phyloP scores from a whole-genome alignment of 1,140 invertebrate species.

The Diprion similis region DNA sequence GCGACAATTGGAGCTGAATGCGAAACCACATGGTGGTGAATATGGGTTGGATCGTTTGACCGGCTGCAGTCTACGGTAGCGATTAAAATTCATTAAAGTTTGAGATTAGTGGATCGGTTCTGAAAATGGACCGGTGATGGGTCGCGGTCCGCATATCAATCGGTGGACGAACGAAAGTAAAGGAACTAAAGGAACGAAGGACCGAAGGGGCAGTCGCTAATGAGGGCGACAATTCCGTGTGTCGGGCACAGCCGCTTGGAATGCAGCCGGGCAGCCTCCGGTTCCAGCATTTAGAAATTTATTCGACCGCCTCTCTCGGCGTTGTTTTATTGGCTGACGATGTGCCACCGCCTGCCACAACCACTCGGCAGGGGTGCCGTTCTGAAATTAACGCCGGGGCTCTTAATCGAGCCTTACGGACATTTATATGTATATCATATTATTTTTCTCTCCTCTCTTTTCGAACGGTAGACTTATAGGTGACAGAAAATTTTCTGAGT shows the following conservation, averaged over 20 bases:
- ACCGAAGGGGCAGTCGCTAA: slow-evolving; percentile 40
- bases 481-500: too few species aligned
- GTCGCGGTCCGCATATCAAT: slow-evolving; percentile 47
- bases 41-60: background rate
- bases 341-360: slow-evolving; percentile 7
- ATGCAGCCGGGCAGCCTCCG: slow-evolving; percentile 40
- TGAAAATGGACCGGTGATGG: slow-evolving; percentile 43
- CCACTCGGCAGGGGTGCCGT: slow-evolving; percentile 16
- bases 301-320: slow-evolving; percentile 40
- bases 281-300: slow-evolving; percentile 42
- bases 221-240: slow-evolving; percentile 50
- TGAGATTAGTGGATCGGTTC: slow-evolving; percentile 38
- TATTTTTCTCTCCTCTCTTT: too few species aligned
- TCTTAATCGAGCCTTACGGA: background rate
- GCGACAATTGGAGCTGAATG: too few species aligned
- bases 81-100: slow-evolving; percentile 46
- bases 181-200: slow-evolving; percentile 14
- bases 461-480: too few species aligned
- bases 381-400: slow-evolving; percentile 30
- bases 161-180: slow-evolving; percentile 19
- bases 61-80: slow-evolving; percentile 1
- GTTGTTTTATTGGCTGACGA: slow-evolving; percentile 38
- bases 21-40: background rate
- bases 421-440: too few species aligned
- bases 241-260: slow-evolving; percentile 43